Evolutionary conservation across 2,888 invertebrate genomes (phyloP), one percentile per base, ranked within the genome.

Genomic region (Axea sp.): DNA sequence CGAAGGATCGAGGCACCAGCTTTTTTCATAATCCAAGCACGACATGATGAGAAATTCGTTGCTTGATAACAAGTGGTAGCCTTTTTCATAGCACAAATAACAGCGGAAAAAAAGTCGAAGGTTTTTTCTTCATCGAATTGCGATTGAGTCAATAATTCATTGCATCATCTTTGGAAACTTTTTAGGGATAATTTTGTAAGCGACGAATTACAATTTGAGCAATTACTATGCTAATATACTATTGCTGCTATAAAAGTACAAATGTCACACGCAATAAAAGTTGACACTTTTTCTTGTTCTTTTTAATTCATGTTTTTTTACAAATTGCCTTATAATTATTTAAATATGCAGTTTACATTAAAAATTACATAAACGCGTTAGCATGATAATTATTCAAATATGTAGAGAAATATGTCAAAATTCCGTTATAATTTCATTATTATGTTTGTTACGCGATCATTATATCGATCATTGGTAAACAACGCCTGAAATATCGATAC

Each of bases 401-500:
- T 17, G 26, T 9, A n/a, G 26, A 8, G 15, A 45, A 19, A 37
- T 15, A 12, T 7, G n/a, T n/a, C n/a, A n/a, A n/a, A 37, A 43
- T 43, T 43, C 26, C 43, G 6, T 41, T 19, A 41, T 5, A 30
- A 47, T 47, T 65, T 45, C 9, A 49, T 67, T 67, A 47, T 59
- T 39, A 57, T 57, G 41, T 31, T 49, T 41, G 57, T 59, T 59
- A 67, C 31, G 39, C 45, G 65, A 65, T 47, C 15, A 39, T 55
- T 67, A 47, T 47, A 39, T 67, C 55, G 55, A 47, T 67, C 47
- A 57, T 22, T 67, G 65, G 45, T 45, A 45, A 47, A 60, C 8
- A 30, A 22, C 19, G 31, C 26, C 11, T 24, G 24, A 26, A 43
- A 43, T 26, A 12, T 43, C 33, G 17, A 39, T 47, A 55, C 39